These are phyloP conservation scores for Oreortyx pictus DNA, from an alignment of 2,797 vertebrate genomes.

Conservation along the genomic window DNA sequence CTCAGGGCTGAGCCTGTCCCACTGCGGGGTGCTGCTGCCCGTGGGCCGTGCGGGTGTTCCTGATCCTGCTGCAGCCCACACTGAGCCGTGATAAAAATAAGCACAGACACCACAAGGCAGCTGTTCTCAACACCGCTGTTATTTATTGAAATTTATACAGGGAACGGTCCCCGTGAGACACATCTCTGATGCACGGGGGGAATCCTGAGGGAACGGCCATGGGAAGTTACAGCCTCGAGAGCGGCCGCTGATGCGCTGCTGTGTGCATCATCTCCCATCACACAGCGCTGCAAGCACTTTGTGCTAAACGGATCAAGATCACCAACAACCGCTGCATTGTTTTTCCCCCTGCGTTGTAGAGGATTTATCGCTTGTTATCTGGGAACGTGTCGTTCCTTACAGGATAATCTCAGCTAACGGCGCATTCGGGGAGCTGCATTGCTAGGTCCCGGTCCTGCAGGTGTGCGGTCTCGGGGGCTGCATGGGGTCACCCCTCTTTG, in stretches of 20 bases:
- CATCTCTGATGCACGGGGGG: background rate
- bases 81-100: background rate
- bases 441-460: background rate
- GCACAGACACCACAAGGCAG: background rate
- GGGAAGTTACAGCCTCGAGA: background rate
- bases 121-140: background rate
- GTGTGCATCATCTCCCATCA: background rate
- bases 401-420: background rate
- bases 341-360: background rate
- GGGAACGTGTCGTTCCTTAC: background rate
- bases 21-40: background rate
- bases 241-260: background rate
- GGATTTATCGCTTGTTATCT: background rate
- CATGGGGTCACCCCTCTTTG: background rate
- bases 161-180: background rate
- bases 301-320: background rate
- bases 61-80: background rate
- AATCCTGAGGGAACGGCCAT: background rate
- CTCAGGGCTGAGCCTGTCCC: background rate
- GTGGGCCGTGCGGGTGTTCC: background rate
- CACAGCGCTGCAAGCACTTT: background rate
- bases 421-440: background rate
- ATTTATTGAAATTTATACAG: background rate
- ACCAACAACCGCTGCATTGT: background rate
- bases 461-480: accelerated